A percentile compares a stretch with the other conserved stretches of the same genome.
Evolutionary conservation across 2,888 invertebrate genomes (phyloP).

Genomic region (Pachydiplax longipennis): DNA sequence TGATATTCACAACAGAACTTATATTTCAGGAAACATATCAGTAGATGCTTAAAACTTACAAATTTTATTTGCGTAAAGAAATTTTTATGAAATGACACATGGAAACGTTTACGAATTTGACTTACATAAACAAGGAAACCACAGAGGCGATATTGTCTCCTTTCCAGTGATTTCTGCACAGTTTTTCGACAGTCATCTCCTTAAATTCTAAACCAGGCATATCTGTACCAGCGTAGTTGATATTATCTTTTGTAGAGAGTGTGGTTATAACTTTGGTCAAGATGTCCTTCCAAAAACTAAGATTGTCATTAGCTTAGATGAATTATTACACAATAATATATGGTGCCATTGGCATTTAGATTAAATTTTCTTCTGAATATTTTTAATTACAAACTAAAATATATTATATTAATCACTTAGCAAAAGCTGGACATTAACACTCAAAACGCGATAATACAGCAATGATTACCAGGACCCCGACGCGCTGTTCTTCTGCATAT

Average conservation of each 20-base stretch:
- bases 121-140: constrained; percentile 73
- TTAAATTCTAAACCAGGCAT: constrained; percentile 69
- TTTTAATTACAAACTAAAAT: neutral
- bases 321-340: too few relatives aligned
- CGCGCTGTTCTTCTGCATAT: neutral
- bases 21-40: too few relatives aligned
- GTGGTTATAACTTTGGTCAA: neutral
- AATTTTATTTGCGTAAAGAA: too few relatives aligned
- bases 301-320: neutral
- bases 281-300: constrained; percentile 25
- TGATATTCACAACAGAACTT: too few relatives aligned
- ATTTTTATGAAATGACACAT: too few relatives aligned
- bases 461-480: neutral
- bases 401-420: neutral
- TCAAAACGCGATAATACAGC: too few relatives aligned
- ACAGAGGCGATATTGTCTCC: constrained; percentile 68
- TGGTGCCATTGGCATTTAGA: too few relatives aligned
- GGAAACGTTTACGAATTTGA: neutral
- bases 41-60: too few relatives aligned
- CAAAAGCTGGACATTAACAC: too few relatives aligned
- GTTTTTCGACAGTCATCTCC: constrained; percentile 65
- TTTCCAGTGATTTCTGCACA: constrained; percentile 70
- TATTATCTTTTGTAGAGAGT: neutral
- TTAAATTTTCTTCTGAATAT: too few relatives aligned
- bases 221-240: constrained; percentile 63